Percentiles rank a stretch among this genome's conserved stretches.
Evolutionary conservation across 2,113 vertebrate species (phyloP).

Genomic region (Triplophysa dalaica): DNA sequence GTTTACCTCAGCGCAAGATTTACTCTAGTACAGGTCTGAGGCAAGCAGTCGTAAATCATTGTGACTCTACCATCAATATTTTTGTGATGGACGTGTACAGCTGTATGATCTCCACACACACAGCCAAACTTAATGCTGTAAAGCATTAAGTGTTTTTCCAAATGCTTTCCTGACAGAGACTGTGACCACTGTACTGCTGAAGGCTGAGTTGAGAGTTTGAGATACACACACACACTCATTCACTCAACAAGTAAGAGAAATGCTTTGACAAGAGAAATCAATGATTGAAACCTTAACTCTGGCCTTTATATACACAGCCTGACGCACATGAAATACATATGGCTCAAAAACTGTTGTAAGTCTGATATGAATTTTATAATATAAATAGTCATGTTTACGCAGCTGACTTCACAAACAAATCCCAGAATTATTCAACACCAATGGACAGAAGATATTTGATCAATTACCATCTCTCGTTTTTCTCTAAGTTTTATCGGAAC

Average conservation of each 20-base stretch:
- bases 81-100: slow-evolving; percentile 26
- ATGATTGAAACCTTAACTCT: background rate
- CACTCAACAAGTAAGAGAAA: background rate
- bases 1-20: slow-evolving; percentile 24
- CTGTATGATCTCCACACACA: slow-evolving; percentile 18
- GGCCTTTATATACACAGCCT: background rate
- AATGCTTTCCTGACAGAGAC: slow-evolving; percentile 26
- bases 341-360: background rate
- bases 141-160: slow-evolving; percentile 16
- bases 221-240: slow-evolving; percentile 6
- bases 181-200: background rate
- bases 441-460: background rate
- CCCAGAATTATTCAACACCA: background rate
- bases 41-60: slow-evolving; percentile 34
- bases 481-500: background rate
- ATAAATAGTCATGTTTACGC: background rate
- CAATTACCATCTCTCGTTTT: no score
- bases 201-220: slow-evolving; percentile 1
- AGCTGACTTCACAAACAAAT: no score
- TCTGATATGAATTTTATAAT: background rate
- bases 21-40: slow-evolving; percentile 14
- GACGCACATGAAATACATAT: background rate
- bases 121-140: background rate
- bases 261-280: background rate
- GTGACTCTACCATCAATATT: slow-evolving; percentile 19